phyloP scores from a whole-genome alignment of 2,888 invertebrate genomes.

The Villa cingulata region DNA sequence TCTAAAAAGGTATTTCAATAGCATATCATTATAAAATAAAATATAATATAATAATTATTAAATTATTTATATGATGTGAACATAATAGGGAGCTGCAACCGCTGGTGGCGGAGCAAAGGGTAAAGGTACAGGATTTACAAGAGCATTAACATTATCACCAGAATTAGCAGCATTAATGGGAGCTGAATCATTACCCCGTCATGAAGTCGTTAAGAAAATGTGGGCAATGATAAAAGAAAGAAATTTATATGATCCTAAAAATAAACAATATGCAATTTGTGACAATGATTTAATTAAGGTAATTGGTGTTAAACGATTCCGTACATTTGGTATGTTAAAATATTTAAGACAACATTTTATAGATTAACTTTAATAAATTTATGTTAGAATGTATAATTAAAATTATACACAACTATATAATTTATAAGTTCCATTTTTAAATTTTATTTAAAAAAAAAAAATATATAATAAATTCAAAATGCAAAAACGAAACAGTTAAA shows the following conservation, averaged over 20 bases:
- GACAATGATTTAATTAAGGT: slow-evolving; percentile 80
- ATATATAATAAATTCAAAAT: no score
- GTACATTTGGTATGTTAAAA: slow-evolving; percentile 95
- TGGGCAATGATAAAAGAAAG: slow-evolving; percentile 84
- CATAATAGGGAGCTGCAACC: background rate
- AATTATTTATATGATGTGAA: background rate
- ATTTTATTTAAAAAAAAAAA: no score
- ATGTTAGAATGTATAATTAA: no score
- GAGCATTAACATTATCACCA: slow-evolving; percentile 70
- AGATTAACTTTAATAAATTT: background rate
- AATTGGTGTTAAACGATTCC: slow-evolving; percentile 83
- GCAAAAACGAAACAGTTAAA: no score
- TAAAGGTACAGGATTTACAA: slow-evolving; percentile 67
- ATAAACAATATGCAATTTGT: slow-evolving; percentile 89
- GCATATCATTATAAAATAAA: background rate
- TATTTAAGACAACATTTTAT: slow-evolving; percentile 79
- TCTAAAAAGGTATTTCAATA: slow-evolving; percentile 12
- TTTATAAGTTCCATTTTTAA: no score
- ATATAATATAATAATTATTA: background rate
- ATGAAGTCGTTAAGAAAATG: slow-evolving; percentile 79
- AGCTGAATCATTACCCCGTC: slow-evolving; percentile 67
- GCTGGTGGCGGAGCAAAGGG: slow-evolving; percentile 35
- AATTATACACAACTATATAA: no score
- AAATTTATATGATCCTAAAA: slow-evolving; percentile 82
- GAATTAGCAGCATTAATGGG: slow-evolving; percentile 71